Evolutionary conservation across 2,797 vertebrate species (phyloP), one percentile per base, ranked within the genome.

Genomic region (Anabacerthia variegaticeps): DNA sequence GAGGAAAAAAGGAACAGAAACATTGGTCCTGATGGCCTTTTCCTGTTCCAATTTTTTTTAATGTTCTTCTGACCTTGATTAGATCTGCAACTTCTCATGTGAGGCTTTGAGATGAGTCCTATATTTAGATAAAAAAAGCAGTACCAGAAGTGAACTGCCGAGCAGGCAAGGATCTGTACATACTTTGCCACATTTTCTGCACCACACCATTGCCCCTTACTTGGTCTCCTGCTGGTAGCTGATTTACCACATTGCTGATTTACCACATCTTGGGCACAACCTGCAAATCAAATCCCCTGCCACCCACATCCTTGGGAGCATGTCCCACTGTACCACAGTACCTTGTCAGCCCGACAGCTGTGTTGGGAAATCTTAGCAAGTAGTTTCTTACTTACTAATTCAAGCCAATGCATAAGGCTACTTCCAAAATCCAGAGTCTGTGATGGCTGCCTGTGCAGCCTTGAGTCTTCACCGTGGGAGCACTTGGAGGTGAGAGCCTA

Each of bases 11-110:
- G 87, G 92, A 96, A 94, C 87, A 96, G 95, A 95, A 96, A 95
- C 89, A 92, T 92, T 96, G 94, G 93, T 95, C 91, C 95, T 93
- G 96, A 93, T 96, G 83, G 96, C 91, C 91, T 96, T 96, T 97
- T 97, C 95, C 96, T 96, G 92, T 94, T 95, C 69, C 89, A 89
- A 93, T 96, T 96, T 95, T 95, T 97, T 95, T 96, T 93, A 96
- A 95, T 96, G 95, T 95, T 96, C 91, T 93, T 91, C 62, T 92
- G 86, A 97, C 93, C 93, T 92, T 96, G 93, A 94, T 95, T 95
- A 96, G 95, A 92, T 92, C 92, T 94, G 93, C 94, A 95, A 43
- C 88, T 96, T 95, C 93, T 94, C 89, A 92, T 95, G 78, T 86
- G 75, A 95, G 69, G 77, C 78, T 92, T 95, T 88, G 72, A 89